Percentiles rank a stretch among this genome's conserved stretches.
Evolutionary conservation across 1,140 invertebrate species (phyloP).

Genomic region (Hyles euphorbiae): DNA sequence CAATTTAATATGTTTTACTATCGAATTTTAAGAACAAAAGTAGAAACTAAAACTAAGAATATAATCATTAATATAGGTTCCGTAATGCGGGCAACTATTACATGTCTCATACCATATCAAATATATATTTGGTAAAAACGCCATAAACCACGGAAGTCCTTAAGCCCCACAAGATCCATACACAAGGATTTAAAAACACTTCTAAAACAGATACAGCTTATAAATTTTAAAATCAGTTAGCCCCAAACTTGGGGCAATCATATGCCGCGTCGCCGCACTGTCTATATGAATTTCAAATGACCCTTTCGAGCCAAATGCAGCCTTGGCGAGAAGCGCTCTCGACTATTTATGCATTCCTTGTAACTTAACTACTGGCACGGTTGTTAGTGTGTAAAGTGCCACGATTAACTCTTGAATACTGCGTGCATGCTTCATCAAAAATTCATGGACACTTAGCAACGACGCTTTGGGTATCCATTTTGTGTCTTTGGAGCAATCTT

Average conservation of each 20-base stretch:
- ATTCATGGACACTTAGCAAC: conserved; percentile 8
- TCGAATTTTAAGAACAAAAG: no score
- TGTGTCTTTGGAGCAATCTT: no score
- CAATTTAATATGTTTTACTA: no score
- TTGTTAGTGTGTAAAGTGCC: conserved; percentile 13
- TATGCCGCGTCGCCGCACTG: conserved; percentile 11
- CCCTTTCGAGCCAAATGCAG: conserved; percentile 33
- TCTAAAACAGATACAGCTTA: background rate
- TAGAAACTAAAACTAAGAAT: no score
- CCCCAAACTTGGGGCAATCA: conserved; percentile 1
- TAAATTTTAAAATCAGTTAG: no score
- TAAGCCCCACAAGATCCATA: no score
- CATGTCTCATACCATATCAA: no score
- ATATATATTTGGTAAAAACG: no score
- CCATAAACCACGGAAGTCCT: no score
- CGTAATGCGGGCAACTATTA: no score
- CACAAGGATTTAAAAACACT: background rate
- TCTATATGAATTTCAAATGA: conserved; percentile 39
- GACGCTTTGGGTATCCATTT: no score
- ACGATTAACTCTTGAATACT: conserved; percentile 6
- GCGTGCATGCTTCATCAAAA: conserved; percentile 7
- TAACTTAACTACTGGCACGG: conserved; percentile 28
- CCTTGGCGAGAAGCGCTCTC: conserved; percentile 26
- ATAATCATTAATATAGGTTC: no score
- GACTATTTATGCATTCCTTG: conserved; percentile 38